These are phyloP conservation scores for Pionites leucogaster DNA, from an alignment of 2,113 vertebrate genomes.

Conservation along the genomic window DNA sequence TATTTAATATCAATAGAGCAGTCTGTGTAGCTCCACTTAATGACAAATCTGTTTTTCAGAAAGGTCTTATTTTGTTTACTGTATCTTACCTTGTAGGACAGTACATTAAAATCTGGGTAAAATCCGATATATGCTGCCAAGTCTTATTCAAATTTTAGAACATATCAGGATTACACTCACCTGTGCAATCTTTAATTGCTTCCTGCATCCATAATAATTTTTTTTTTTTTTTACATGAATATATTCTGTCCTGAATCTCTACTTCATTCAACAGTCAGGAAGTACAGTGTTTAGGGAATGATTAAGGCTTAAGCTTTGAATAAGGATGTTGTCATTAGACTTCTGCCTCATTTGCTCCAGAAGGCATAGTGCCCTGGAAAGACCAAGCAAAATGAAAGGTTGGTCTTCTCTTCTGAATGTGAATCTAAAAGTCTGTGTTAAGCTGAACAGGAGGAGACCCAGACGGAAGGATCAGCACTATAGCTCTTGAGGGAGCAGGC, in stretches of 20 bases:
- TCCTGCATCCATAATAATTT: neutral
- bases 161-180: neutral
- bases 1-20: neutral
- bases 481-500: neutral
- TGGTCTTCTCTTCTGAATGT: neutral
- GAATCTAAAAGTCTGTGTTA: neutral
- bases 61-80: neutral
- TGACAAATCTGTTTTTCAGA: neutral
- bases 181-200: neutral
- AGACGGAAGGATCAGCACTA: neutral
- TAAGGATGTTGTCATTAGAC: neutral
- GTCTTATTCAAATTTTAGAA: neutral
- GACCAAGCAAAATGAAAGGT: neutral
- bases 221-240: neutral
- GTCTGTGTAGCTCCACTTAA: neutral
- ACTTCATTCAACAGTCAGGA: neutral
- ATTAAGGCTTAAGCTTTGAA: neutral
- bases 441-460: neutral
- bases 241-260: neutral
- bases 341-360: neutral
- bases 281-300: neutral
- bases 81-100: neutral
- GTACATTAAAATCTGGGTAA: neutral
- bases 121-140: neutral
- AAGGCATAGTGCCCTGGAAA: neutral